Evolutionary conservation across 2,888 invertebrate species (phyloP).

Genomic region (Altica lythri): DNA sequence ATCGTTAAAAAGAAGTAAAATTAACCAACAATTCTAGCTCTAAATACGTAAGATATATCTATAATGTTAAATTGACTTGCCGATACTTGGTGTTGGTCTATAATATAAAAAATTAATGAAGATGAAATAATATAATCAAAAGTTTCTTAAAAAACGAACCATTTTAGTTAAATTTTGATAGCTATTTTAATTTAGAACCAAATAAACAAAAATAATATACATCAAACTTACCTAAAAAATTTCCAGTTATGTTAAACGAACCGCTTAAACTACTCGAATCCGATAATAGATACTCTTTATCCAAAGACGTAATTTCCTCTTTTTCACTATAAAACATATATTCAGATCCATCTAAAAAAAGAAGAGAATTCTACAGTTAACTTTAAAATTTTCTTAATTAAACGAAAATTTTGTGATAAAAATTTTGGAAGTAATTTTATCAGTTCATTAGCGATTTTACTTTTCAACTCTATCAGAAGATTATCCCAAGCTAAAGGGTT

Average conservation of each 20-base stretch:
- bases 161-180: neutral
- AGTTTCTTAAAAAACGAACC: neutral
- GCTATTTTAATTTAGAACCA: neutral
- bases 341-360: conserved; percentile 28
- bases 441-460: too few species aligned
- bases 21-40: too few species aligned
- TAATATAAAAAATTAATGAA: neutral
- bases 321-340: conserved; percentile 38
- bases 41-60: too few species aligned
- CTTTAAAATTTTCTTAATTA: too few species aligned
- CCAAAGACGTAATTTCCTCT: conserved; percentile 37
- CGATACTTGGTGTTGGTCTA: too few species aligned
- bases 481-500: too few species aligned
- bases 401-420: too few species aligned
- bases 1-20: too few species aligned
- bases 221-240: conserved; percentile 50
- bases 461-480: too few species aligned
- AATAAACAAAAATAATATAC: conserved; percentile 9
- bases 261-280: conserved; percentile 34
- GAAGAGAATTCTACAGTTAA: neutral
- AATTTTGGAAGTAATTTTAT: too few species aligned
- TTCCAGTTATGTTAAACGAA: conserved; percentile 50
- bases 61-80: too few species aligned
- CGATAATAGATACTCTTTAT: conserved; percentile 36
- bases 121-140: neutral